phyloP scores from a whole-genome alignment of 2,888 invertebrate species.

The Apotomis capreana region DNA sequence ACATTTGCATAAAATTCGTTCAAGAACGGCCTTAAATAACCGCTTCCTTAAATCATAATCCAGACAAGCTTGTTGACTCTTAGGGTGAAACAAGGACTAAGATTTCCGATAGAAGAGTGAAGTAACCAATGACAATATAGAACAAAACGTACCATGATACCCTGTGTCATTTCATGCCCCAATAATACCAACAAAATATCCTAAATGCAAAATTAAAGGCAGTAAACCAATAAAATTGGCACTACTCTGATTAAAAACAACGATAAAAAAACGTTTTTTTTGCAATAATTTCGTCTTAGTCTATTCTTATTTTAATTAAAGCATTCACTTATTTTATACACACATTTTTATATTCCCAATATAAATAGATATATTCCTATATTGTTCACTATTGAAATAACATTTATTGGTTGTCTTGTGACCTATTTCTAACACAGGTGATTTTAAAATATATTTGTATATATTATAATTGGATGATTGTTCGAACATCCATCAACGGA shows the following conservation, averaged over 20 bases:
- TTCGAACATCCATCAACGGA: conserved; percentile 29
- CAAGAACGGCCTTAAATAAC: conserved; percentile 12
- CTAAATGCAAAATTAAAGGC: conserved; percentile 65
- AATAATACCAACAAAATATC: conserved; percentile 53
- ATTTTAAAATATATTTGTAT: conserved; percentile 43
- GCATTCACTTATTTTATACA: conserved; percentile 73
- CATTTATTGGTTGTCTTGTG: conserved; percentile 49
- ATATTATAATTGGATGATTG: conserved; percentile 42
- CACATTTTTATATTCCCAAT: conserved; percentile 52
- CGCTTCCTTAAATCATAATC: neutral
- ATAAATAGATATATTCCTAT: conserved; percentile 43
- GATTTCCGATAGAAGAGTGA: conserved; percentile 6
- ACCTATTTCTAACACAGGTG: conserved; percentile 53
- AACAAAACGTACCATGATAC: conserved; percentile 63
- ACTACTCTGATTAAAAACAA: conserved; percentile 67
- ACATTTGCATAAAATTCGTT: conserved; percentile 30
- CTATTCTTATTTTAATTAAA: conserved; percentile 82
- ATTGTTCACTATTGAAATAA: conserved; percentile 35
- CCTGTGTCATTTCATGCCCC: conserved; percentile 80
- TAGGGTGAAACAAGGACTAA: neutral
- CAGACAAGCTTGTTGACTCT: neutral
- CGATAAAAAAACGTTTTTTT: conserved; percentile 41
- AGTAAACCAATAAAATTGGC: conserved; percentile 56
- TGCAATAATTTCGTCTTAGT: conserved; percentile 57
- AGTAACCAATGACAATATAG: neutral